Evolutionary conservation across 35 echinoderm and acorn worm genomes (phyloP), one percentile per base, ranked within the genome.

Genomic region (Apostichopus parvimensis): DNA sequence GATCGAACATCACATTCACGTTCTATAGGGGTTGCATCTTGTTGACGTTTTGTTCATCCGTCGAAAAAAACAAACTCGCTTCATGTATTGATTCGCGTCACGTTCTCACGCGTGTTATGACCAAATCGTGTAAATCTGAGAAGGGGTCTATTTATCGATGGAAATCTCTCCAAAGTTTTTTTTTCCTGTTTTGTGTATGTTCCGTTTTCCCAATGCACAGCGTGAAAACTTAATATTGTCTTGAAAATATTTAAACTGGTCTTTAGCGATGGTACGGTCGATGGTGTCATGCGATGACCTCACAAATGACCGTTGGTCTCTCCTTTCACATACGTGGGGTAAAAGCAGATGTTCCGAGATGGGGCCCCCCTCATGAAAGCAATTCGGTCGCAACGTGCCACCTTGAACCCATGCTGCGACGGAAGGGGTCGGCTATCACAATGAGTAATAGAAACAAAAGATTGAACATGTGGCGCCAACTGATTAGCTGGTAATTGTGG

Each of bases 401-500:
- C 62, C 86, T 72, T 82, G 86, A 66, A 72, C 60, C 57, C 86
- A 88, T 73, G 86, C 64, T 18, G 86, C 86, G 86, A 12, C 25
- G 53, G 45, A 7, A 84, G 17, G 57, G 68, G 18, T 60, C 5
- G 6, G 20, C 53, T 88, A 88, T 88, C 86, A 88, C 8, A 26
- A 21, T 5, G 8, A 88, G 15, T 15, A 66, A 88, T 54, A 56
- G 10, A 88, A 59, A 72, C 34, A 10, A 18, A 88, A 59, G 23
- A 88, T 53, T 9, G 20, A 55, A 88, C 86, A 88, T 88, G 86
- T 73, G 57, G 86, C 57, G 86, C 62, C 62, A 64, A 52, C 86
- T 88, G 81, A 88, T 88, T 72, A 88, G 86, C 12, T 72, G 18
- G 81, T 88, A 88, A 88, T 88, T 88, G 57, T 73, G 20, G 6